phyloP scores from a whole-genome alignment of 2,113 vertebrate genomes.

The Phyllostomus discolor region DNA sequence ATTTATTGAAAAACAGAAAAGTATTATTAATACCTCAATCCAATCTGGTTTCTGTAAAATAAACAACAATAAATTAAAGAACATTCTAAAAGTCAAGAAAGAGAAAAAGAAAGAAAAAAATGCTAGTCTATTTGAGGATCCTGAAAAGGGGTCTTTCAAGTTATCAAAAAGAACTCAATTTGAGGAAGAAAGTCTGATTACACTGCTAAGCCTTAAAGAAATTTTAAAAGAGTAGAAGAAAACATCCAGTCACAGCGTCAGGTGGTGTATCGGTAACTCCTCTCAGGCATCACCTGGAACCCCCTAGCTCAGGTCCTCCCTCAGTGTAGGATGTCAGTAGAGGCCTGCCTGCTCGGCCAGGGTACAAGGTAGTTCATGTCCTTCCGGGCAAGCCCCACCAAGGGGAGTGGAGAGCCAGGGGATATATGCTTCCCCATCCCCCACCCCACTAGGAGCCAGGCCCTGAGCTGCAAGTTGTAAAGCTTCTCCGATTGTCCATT shows the following conservation, averaged over 20 bases:
- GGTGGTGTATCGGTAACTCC: too few relatives aligned
- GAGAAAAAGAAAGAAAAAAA: neutral
- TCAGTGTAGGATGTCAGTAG: neutral
- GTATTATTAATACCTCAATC: neutral
- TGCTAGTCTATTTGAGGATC: neutral
- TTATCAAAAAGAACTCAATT: neutral
- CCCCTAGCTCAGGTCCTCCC: neutral
- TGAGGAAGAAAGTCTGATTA: neutral
- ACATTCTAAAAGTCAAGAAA: neutral
- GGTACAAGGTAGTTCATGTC: neutral
- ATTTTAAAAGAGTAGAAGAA: neutral
- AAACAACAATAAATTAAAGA: neutral
- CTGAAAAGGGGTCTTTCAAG: conserved; percentile 27
- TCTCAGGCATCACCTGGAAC: neutral
- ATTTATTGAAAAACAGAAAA: conserved; percentile 5
- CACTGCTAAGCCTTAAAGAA: neutral
- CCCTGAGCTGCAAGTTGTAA: neutral
- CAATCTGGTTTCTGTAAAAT: neutral
- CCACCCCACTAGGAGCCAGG: neutral
- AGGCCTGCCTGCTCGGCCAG: neutral
- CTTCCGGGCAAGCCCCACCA: neutral
- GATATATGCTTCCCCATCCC: neutral
- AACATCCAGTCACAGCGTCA: neutral
- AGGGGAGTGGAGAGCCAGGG: neutral
- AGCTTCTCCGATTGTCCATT: neutral